Base-by-base conservation (phyloP, 1,140 invertebrate genomes). In the Tribolium madens region DNA sequence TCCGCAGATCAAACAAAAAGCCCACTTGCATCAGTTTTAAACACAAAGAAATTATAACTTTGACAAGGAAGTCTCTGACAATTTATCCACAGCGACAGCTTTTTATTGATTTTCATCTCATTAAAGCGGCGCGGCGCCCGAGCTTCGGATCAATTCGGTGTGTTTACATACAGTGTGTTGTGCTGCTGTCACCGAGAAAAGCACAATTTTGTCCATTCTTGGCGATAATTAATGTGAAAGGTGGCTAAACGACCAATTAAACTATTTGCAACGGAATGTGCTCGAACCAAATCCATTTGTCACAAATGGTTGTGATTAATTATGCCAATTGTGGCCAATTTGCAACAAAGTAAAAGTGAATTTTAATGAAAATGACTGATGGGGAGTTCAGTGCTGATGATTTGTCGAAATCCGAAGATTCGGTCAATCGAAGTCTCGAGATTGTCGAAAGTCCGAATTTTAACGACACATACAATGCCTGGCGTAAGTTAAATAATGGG, bases 371-470 rank as follows among this genome's bases (percentile, higher is more conserved):
- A 26, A 80, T 80, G 79, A 80, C 73, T 69, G 79, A 80, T 71
- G 69, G 69, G 10, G 69, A 71, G 14, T 18, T 13, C 64, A 80
- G 79, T 76, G 76, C 78, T 9, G 78, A 79, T 52, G 79, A 80
- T 31, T 60, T 80, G 57, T 80, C 79, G 3, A 78, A 77, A 74
- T 80, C 79, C 1, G 79, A 80, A 7, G 79, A 80, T 15, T 80
- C 78, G 15, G 53, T 70, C 2, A 78, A 73, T 14, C 12, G 42
- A 33, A 78, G 13, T 13, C 47, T 15, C 3, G 47, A 76, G 6
- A 73, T 68, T 10, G 50, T 57, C n/a, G 76, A 73, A 42, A 80
- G 79, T 50, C 79, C 76, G 3, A 78, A 78, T 46, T 80, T 80
- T 48, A 76, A 33, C 3, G 76, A 78, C 36, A 76, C 79, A 0